Percentiles rank a stretch among this genome's conserved stretches.
Conservation (phyloP, 2,888 invertebrate genomes). For the Lathronympha strigana region DNA sequence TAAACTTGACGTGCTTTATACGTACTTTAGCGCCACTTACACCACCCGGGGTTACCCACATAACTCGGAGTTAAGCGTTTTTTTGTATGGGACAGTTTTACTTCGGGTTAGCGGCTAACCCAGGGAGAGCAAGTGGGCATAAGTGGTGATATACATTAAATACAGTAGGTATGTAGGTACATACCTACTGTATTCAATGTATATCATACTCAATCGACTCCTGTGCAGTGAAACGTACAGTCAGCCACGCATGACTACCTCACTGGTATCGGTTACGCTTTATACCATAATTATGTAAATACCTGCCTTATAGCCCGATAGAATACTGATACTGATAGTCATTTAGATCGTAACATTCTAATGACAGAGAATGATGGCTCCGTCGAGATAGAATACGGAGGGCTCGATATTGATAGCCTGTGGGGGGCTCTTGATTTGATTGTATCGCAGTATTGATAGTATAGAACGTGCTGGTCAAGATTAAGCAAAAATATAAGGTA, state of each 20-base stretch:
- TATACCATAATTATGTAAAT: constrained; percentile 23
- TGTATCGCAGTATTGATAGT: not conserved
- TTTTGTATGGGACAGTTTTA: no score
- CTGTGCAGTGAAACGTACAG: constrained; percentile 33
- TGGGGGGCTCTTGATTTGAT: constrained; percentile 3
- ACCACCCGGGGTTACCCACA: no score
- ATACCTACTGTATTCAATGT: constrained; percentile 6
- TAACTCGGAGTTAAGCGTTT: no score
- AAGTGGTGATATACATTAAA: no score
- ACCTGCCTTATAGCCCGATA: not conserved
- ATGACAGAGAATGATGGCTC: constrained; percentile 2
- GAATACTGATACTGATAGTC: constrained; percentile 11
- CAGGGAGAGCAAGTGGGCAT: no score
- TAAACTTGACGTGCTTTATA: no score
- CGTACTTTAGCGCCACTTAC: no score
- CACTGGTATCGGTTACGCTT: constrained; percentile 20
- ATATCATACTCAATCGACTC: not conserved
- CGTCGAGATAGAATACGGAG: not conserved
- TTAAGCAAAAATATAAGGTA: not conserved
- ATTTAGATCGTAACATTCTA: constrained; percentile 6
- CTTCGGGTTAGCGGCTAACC: no score
- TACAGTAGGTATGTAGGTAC: no score
- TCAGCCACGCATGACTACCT: constrained; percentile 28
- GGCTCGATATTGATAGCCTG: constrained; percentile 1
- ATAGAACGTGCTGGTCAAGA: not conserved